Percentiles rank a stretch among this genome's conserved stretches.
Conservation (phyloP, 2,113 vertebrate species). For the Neolamprologus sp. region DNA sequence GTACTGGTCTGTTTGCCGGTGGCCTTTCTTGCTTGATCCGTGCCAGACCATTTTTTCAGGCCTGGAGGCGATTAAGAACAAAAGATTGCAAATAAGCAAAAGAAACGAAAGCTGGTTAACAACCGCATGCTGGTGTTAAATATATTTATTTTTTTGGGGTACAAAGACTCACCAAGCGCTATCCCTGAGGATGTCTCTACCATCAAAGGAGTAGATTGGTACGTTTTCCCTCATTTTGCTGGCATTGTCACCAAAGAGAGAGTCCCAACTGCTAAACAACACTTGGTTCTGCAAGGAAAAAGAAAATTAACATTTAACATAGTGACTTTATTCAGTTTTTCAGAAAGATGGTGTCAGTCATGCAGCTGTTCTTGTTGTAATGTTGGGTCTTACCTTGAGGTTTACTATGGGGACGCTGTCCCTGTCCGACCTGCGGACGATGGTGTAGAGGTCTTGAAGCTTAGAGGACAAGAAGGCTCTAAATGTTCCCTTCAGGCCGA, state of each 20-base stretch:
- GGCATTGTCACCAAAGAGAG: slow-evolving; percentile 75
- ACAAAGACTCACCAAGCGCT: slow-evolving; percentile 79
- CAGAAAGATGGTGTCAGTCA: not conserved
- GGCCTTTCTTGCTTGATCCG: slow-evolving; percentile 77
- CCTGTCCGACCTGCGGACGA: slow-evolving; percentile 87
- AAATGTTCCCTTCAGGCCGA: slow-evolving; percentile 87
- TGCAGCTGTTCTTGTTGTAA: not conserved
- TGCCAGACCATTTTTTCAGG: slow-evolving; percentile 94
- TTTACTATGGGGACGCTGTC: slow-evolving; percentile 79
- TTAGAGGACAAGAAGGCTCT: slow-evolving; percentile 94
- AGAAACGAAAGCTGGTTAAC: not conserved
- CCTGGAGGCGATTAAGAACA: slow-evolving; percentile 65
- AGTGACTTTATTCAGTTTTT: not conserved
- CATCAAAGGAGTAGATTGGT: slow-evolving; percentile 88
- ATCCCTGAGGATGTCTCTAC: slow-evolving; percentile 85
- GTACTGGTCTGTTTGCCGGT: slow-evolving; percentile 84
- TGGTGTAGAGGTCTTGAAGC: slow-evolving; percentile 93
- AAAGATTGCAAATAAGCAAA: not conserved
- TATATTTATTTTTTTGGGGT: not conserved
- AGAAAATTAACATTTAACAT: not conserved
- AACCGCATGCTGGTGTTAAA: not conserved
- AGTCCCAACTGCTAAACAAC: slow-evolving; percentile 87
- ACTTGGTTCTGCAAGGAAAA: slow-evolving; percentile 77
- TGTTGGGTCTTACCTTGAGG: slow-evolving; percentile 73
- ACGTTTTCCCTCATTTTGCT: slow-evolving; percentile 70